Base-by-base conservation (phyloP, 2,113 vertebrate species). In the Megaceryle maxima region DNA sequence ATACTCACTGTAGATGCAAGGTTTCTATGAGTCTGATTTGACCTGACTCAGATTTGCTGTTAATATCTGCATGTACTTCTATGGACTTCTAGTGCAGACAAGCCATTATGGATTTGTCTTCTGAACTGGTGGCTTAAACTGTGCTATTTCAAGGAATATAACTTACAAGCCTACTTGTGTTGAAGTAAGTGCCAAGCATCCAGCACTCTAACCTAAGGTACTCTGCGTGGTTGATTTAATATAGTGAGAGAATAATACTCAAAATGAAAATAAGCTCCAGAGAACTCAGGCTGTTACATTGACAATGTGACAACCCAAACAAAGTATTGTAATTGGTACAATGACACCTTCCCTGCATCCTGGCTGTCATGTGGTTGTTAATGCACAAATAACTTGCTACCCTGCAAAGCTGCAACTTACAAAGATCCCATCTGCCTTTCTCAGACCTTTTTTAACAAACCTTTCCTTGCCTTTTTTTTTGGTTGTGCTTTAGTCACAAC, bases 401-500 rank as follows among this genome's bases (percentile, higher is more conserved):
- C 3, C 25, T 6, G 7, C 75, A 77, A 90, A 93, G 18, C 28
- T 80, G 18, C 31, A 80, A 15, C 4, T 91, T 48, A 50, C 44
- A 88, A 21, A 5, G 24, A 85, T 80, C 8, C 15, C 17, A 73
- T 16, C 28, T 55, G 17, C 19, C 33, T 90, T 33, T 33, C 21
- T 85, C 1, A 0, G 5, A 48, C 2, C 3, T 21, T 67, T 74
- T 51, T 55, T 18, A 81, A 35, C 9, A 59, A 56, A 35, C 0
- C 7, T 56, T 78, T 81, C 46, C 29, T 53, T 90, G 60, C 6
- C 26, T 83, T 90, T 69, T 57, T 1, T 46, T 14, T 48, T 19
- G 17, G 8, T 15, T 57, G 16, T 35, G 46, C 33, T 90, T 74
- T 35, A 83, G 10, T 56, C 43, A 86, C 0, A 0, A 74, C 31